phyloP scores from a whole-genome alignment of 2,797 vertebrate species.

The Nannoperca obscura region DNA sequence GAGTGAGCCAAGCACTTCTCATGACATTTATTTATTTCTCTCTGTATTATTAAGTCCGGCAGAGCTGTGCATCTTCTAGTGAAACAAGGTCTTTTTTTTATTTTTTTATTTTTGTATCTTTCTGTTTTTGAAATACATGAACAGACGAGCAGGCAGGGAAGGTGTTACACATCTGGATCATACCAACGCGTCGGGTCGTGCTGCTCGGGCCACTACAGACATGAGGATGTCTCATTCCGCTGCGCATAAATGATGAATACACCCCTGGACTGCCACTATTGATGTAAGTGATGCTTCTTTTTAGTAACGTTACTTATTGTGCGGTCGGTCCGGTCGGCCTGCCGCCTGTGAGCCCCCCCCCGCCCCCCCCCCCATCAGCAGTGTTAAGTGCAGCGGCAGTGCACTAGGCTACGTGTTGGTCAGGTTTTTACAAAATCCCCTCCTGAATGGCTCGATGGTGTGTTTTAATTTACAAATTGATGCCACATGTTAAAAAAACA shows the following conservation, averaged over 20 bases:
- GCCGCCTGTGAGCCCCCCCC: conserved; percentile 19
- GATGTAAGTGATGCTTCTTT: conserved; percentile 74
- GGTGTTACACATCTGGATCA: conserved; percentile 78
- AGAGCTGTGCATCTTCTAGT: conserved; percentile 27
- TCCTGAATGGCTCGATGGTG: not conserved
- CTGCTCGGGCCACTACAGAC: conserved; percentile 49
- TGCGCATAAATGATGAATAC: conserved; percentile 65
- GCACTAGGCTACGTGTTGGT: conserved; percentile 19
- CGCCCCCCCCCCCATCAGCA: conserved; percentile 16
- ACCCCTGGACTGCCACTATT: conserved; percentile 62
- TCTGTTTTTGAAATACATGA: conserved; percentile 21
- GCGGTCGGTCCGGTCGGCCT: conserved; percentile 44
- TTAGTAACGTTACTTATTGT: conserved; percentile 13
- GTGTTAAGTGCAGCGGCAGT: conserved; percentile 29
- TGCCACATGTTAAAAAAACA: not conserved
- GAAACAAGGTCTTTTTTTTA: not conserved
- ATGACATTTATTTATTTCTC: conserved; percentile 49
- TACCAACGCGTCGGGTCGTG: conserved; percentile 52
- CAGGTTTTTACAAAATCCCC: conserved; percentile 8
- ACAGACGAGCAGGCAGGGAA: conserved; percentile 45
- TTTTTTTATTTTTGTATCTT: not conserved
- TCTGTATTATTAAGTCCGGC: conserved; percentile 1
- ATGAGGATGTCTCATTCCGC: conserved; percentile 51
- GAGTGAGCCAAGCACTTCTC: conserved; percentile 69
- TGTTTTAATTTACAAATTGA: not conserved